Conservation (phyloP, 2,797 vertebrate genomes). For the Mastacembelus armatus region DNA sequence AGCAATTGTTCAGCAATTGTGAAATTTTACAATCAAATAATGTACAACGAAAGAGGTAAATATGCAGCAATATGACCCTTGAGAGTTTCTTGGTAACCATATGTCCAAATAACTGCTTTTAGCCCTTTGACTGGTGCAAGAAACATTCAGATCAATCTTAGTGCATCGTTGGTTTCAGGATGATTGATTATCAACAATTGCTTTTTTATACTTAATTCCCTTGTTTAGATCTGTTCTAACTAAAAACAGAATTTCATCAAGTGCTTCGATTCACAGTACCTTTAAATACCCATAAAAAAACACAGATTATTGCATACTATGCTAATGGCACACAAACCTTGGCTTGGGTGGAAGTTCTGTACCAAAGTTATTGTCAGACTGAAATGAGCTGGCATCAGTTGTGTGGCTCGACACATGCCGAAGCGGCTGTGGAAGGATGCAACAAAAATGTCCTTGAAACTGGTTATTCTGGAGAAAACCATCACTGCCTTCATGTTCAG, state of each 20-base stretch:
- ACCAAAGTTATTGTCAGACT: constrained; percentile 60
- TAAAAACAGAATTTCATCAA: constrained; percentile 55
- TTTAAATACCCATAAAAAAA: constrained; percentile 64
- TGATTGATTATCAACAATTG: constrained; percentile 66
- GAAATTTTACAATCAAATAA: constrained; percentile 66
- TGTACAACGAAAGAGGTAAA: constrained; percentile 76
- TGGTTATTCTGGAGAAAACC: constrained; percentile 18
- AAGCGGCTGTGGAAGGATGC: constrained; percentile 55
- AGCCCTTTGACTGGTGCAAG: constrained; percentile 80
- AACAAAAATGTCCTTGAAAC: constrained; percentile 47
- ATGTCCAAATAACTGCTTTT: constrained; percentile 71
- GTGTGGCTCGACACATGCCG: constrained; percentile 48
- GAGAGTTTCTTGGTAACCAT: constrained; percentile 61
- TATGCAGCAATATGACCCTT: constrained; percentile 74
- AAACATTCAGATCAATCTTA: constrained; percentile 77
- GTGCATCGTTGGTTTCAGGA: constrained; percentile 76
- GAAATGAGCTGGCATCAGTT: constrained; percentile 65
- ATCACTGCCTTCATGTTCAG: constrained; percentile 31
- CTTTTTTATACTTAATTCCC: constrained; percentile 37
- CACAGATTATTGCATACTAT: constrained; percentile 81
- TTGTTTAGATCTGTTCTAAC: constrained; percentile 44
- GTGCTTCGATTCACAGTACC: constrained; percentile 70
- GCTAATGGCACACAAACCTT: constrained; percentile 72
- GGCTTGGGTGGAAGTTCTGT: constrained; percentile 64
- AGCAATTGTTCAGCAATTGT: constrained; percentile 67